Conservation (phyloP, 53 echinoderm and acorn worm species). For the Holothuria leucospilota region DNA sequence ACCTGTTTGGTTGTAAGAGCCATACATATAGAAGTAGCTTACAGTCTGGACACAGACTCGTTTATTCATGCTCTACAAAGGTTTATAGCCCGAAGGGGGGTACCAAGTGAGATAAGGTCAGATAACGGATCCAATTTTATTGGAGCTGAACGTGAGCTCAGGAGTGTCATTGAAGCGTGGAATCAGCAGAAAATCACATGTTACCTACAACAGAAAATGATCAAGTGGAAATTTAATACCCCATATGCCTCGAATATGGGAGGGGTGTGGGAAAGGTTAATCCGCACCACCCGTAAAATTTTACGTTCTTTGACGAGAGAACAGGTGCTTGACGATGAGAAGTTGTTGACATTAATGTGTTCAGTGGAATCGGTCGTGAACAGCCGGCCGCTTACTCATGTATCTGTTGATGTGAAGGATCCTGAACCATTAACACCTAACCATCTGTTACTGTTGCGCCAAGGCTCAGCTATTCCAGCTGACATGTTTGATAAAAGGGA, state of each 20-base stretch:
- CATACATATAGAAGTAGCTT: conserved; percentile 58
- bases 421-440: conserved; percentile 72
- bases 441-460: conserved; percentile 65
- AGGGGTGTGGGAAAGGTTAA: conserved; percentile 65
- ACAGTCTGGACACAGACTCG: conserved; percentile 50
- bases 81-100: conserved; percentile 57
- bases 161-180: conserved; percentile 32
- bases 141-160: no score
- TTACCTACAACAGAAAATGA: conserved; percentile 30
- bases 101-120: conserved; percentile 41
- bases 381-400: conserved; percentile 62
- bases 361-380: conserved; percentile 59
- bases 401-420: conserved; percentile 64
- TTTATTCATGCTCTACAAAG: no score
- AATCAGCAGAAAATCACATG: conserved; percentile 30
- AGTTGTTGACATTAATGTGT: conserved; percentile 64
- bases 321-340: conserved; percentile 58
- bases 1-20: conserved; percentile 61
- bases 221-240: conserved; percentile 60
- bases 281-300: conserved; percentile 52
- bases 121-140: conserved; percentile 76
- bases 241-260: conserved; percentile 61
- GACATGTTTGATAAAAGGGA: no score
- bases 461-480: no score
- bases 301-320: conserved; percentile 48